Percentiles rank a stretch among this genome's conserved stretches.
Evolutionary conservation across 2,888 invertebrate species (phyloP).

Genomic region (Sinodicranocentrus sp.): DNA sequence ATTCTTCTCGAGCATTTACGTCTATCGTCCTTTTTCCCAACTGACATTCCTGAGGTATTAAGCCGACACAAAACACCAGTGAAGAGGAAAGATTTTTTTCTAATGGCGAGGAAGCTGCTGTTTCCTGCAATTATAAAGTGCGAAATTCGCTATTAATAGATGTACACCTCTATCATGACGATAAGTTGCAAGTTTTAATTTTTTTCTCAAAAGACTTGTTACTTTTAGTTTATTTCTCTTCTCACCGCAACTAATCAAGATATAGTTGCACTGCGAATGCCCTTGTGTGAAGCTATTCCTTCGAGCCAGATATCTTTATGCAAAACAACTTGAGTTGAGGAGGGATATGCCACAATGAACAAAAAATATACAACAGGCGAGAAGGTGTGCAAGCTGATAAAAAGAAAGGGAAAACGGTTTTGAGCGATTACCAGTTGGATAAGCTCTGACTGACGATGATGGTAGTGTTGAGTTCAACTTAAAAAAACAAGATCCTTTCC

Average conservation of each 20-base stretch:
- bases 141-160: conserved; percentile 33
- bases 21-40: background rate
- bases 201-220: conserved; percentile 8
- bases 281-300: no score
- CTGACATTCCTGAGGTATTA: conserved; percentile 28
- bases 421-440: conserved; percentile 9
- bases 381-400: no score
- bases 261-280: background rate
- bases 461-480: no score
- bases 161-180: conserved; percentile 21
- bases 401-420: no score
- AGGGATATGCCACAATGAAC: no score
- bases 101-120: background rate
- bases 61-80: background rate
- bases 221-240: conserved; percentile 22
- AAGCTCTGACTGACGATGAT: background rate
- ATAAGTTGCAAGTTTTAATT: background rate
- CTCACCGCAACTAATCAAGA: conserved; percentile 26
- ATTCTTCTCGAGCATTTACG: background rate
- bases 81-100: background rate
- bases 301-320: no score
- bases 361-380: no score
- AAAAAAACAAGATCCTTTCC: background rate
- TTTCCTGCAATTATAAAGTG: conserved; percentile 34
- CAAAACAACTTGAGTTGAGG: no score